These are phyloP conservation scores for Odontocolon sp. DNA, from an alignment of 2,888 invertebrate genomes.

Conservation along the genomic window DNA sequence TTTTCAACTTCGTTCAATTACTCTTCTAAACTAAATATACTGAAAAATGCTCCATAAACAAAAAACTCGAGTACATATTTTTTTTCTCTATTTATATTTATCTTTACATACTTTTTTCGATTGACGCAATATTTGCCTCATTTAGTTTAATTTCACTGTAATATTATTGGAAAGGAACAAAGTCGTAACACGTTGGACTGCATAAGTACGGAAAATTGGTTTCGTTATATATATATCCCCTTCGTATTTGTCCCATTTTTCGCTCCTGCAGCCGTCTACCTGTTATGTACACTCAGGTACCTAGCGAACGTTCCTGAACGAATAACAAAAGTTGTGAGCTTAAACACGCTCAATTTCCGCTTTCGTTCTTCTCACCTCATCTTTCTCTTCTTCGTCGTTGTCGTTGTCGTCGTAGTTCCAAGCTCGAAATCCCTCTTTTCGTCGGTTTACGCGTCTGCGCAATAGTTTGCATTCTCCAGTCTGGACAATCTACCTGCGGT, in stretches of 20 bases:
- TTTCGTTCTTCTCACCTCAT: constrained; percentile 4
- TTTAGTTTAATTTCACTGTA: no score
- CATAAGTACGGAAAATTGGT: constrained; percentile 5
- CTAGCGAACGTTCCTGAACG: constrained; percentile 41
- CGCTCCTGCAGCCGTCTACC: constrained; percentile 1
- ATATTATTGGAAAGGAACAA: no score
- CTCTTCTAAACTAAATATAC: no score
- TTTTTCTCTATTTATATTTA: neutral
- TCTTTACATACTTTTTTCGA: no score
- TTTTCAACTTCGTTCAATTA: no score
- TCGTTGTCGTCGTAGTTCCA: constrained; percentile 10
- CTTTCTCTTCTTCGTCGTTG: neutral
- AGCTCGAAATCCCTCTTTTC: constrained; percentile 2
- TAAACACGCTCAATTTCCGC: neutral
- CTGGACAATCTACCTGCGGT: constrained; percentile 4
- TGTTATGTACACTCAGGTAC: constrained; percentile 25
- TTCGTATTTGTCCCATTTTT: neutral
- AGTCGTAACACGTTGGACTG: no score
- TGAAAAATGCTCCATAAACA: no score
- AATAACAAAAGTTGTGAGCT: constrained; percentile 17
- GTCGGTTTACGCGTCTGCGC: constrained; percentile 61
- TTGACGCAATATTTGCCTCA: neutral
- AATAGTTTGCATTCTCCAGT: constrained; percentile 20
- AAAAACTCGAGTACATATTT: neutral
- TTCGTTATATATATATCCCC: neutral